Evolutionary conservation across 2,797 vertebrate species (phyloP).

Genomic region (Podarcis lilfordi): DNA sequence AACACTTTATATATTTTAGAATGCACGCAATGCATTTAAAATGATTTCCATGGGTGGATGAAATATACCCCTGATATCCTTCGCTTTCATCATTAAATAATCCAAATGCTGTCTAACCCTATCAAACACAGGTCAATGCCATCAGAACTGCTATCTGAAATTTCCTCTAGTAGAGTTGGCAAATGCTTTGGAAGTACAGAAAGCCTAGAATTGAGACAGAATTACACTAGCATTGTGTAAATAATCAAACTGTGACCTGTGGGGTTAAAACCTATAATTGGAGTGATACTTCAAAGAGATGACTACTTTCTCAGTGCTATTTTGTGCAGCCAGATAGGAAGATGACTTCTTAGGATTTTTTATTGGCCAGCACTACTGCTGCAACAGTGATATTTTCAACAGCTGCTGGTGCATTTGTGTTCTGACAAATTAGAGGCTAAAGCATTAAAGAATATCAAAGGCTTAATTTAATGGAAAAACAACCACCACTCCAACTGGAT

Average conservation of each 20-base stretch:
- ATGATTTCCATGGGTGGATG: conserved; percentile 63
- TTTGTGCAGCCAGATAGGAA: conserved; percentile 81
- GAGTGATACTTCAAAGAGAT: conserved; percentile 99
- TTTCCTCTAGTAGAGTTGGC: conserved; percentile 84
- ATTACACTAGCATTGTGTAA: conserved; percentile 97
- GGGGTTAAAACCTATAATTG: conserved; percentile 99
- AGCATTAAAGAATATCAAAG: conserved; percentile 86
- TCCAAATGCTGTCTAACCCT: conserved; percentile 83
- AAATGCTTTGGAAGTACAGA: conserved; percentile 87
- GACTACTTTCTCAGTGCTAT: conserved; percentile 88
- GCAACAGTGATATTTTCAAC: conserved; percentile 87
- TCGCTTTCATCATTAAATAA: conserved; percentile 75
- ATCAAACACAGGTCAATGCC: conserved; percentile 90
- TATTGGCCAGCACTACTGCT: conserved; percentile 81
- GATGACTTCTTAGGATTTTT: conserved; percentile 79
- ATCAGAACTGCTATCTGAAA: conserved; percentile 84
- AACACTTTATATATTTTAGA: conserved; percentile 43
- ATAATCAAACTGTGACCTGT: conserved; percentile 98
- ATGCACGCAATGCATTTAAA: conserved; percentile 55
- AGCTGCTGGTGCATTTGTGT: conserved; percentile 84
- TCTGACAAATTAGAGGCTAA: conserved; percentile 84
- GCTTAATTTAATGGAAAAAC: conserved; percentile 85
- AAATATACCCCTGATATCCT: conserved; percentile 70
- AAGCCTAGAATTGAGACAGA: conserved; percentile 90
- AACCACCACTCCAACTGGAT: conserved; percentile 82